phyloP scores from a whole-genome alignment of 2,113 vertebrate species.

The Panthera tigris region DNA sequence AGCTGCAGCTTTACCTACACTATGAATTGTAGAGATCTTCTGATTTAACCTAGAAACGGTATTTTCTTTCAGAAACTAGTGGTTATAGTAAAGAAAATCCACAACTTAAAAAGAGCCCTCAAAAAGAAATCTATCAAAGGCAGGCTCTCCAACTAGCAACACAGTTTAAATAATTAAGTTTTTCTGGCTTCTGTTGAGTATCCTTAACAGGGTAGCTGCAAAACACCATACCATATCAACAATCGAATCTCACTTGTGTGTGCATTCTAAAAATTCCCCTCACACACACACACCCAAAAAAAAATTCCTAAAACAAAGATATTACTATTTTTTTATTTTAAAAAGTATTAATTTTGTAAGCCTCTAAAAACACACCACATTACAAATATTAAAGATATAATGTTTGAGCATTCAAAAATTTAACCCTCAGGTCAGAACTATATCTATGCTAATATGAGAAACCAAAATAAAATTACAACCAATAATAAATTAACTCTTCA shows the following conservation, averaged over 20 bases:
- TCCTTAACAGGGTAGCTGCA: constrained; percentile 55
- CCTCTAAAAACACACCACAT: neutral
- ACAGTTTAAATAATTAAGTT: constrained; percentile 61
- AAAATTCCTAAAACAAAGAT: neutral
- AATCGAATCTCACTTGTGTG: constrained; percentile 52
- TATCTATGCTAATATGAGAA: neutral
- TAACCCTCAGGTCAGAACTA: constrained; percentile 41
- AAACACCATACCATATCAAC: neutral
- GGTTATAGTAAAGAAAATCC: neutral
- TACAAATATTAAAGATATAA: constrained; percentile 43
- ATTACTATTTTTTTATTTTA: no score
- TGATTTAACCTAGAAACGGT: constrained; percentile 6
- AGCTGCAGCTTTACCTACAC: neutral
- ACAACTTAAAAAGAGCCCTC: neutral
- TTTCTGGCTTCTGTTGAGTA: constrained; percentile 47
- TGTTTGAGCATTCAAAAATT: constrained; percentile 21
- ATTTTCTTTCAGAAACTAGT: constrained; percentile 11
- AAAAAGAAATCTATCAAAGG: neutral
- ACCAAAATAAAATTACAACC: neutral
- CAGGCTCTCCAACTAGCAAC: neutral
- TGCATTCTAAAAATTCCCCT: constrained; percentile 54
- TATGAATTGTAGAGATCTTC: neutral
- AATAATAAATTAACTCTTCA: constrained; percentile 68
- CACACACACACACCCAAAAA: neutral
- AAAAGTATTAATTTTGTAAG: neutral